A percentile compares a stretch with the other conserved stretches of the same genome.
Conservation (phyloP, 1,140 invertebrate species). For the Piezodorus guildinii region DNA sequence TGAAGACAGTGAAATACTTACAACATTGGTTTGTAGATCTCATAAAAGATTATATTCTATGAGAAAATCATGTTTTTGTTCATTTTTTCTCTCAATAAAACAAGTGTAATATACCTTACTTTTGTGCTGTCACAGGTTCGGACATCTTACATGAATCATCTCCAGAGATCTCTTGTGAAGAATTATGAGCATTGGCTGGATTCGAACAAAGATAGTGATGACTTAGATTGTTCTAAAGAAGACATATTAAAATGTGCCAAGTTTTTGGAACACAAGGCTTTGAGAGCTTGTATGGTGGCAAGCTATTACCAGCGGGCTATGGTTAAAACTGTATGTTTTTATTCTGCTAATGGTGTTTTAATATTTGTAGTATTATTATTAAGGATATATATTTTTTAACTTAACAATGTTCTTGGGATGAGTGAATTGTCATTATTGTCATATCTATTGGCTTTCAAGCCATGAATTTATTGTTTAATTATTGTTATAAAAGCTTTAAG, state of each 20-base stretch:
- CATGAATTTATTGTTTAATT: too few species aligned
- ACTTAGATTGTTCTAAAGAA: neutral
- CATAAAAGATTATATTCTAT: neutral
- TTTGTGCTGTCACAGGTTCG: neutral
- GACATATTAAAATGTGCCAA: slow-evolving; percentile 17
- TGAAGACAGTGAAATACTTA: slow-evolving; percentile 10
- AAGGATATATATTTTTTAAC: too few species aligned
- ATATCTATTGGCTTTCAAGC: too few species aligned
- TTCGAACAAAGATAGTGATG: neutral
- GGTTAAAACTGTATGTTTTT: slow-evolving; percentile 11
- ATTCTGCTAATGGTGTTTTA: too few species aligned
- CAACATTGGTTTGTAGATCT: slow-evolving; percentile 2
- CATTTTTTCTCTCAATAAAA: neutral
- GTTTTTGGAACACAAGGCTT: slow-evolving; percentile 9
- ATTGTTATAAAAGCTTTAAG: too few species aligned
- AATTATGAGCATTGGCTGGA: slow-evolving; percentile 6
- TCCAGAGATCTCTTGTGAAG: neutral
- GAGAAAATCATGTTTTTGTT: neutral
- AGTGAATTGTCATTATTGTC: too few species aligned
- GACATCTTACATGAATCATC: slow-evolving; percentile 10
- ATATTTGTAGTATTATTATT: too few species aligned
- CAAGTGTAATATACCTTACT: neutral
- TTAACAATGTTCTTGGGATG: too few species aligned
- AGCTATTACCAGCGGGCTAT: slow-evolving; percentile 16
- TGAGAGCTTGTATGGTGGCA: slow-evolving; percentile 16